phyloP scores from a whole-genome alignment of 2,888 invertebrate genomes.

The Lamellibrachia columna region DNA sequence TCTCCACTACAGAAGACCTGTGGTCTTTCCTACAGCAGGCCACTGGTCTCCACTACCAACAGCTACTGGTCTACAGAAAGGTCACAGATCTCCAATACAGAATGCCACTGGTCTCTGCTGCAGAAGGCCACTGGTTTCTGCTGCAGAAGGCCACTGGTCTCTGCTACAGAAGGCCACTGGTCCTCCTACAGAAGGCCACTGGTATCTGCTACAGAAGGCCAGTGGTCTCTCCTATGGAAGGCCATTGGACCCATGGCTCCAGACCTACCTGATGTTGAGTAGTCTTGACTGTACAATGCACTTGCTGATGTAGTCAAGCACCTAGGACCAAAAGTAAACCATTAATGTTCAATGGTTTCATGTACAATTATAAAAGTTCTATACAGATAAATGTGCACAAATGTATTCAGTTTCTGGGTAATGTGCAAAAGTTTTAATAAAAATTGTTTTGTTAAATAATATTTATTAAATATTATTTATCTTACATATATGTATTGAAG shows the following conservation, averaged over 20 bases:
- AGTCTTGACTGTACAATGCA: constrained; percentile 84
- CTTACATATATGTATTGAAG: not conserved
- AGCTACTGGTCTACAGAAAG: too few species aligned
- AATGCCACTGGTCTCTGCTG: too few species aligned
- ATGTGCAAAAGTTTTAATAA: not conserved
- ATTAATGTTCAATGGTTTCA: not conserved
- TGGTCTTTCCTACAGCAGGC: too few species aligned
- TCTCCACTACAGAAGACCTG: too few species aligned
- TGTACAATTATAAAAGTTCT: constrained; percentile 24
- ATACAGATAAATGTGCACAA: not conserved
- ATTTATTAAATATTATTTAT: too few species aligned
- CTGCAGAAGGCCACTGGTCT: not conserved
- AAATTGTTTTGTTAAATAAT: not conserved
- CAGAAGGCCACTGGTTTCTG: too few species aligned
- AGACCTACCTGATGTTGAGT: constrained; percentile 67
- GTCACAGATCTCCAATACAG: too few species aligned
- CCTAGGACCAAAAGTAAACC: constrained; percentile 61
- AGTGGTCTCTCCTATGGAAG: not conserved
- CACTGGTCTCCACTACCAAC: too few species aligned
- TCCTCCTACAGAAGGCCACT: not conserved
- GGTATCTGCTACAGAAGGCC: not conserved
- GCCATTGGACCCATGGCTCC: not conserved
- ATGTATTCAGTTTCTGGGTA: not conserved
- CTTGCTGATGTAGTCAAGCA: constrained; percentile 91
- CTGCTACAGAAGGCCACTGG: not conserved